phyloP scores from a whole-genome alignment of 2,797 vertebrate species.

The Pangasius sanitwongsei region DNA sequence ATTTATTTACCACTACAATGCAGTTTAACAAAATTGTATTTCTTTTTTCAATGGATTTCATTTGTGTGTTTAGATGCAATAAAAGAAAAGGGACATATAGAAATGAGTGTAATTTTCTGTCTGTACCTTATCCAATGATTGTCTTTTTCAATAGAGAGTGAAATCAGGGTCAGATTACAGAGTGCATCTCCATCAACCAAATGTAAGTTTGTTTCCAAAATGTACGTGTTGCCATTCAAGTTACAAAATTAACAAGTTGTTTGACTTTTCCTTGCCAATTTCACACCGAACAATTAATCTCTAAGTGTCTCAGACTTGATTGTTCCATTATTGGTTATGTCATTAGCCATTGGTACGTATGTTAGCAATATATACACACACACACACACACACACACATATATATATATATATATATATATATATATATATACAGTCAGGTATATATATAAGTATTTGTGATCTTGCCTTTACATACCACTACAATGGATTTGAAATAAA shows the following conservation, averaged over 20 bases:
- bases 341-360: neutral
- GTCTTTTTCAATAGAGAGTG: slow-evolving; percentile 83
- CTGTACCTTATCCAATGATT: neutral
- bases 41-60: neutral
- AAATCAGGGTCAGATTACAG: slow-evolving; percentile 94
- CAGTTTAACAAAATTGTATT: neutral
- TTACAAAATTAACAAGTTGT: neutral
- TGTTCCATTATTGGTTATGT: neutral
- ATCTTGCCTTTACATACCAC: too few relatives aligned
- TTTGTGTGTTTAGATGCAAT: neutral
- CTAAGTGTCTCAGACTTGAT: neutral
- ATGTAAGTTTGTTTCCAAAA: slow-evolving; percentile 81
- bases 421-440: too few relatives aligned
- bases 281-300: neutral
- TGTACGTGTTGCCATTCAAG: neutral
- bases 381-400: neutral
- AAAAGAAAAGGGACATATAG: neutral
- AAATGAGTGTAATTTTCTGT: neutral
- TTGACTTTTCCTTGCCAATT: neutral
- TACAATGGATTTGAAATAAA: too few relatives aligned
- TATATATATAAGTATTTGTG: too few relatives aligned
- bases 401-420: too few relatives aligned
- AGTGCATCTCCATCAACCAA: slow-evolving; percentile 93
- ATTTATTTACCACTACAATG: slow-evolving; percentile 40
- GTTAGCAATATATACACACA: neutral